These are phyloP conservation scores for Chrysogorgia sp. DNA, from an alignment of 92 coral and sea anemone genomes.

Conservation along the genomic window DNA sequence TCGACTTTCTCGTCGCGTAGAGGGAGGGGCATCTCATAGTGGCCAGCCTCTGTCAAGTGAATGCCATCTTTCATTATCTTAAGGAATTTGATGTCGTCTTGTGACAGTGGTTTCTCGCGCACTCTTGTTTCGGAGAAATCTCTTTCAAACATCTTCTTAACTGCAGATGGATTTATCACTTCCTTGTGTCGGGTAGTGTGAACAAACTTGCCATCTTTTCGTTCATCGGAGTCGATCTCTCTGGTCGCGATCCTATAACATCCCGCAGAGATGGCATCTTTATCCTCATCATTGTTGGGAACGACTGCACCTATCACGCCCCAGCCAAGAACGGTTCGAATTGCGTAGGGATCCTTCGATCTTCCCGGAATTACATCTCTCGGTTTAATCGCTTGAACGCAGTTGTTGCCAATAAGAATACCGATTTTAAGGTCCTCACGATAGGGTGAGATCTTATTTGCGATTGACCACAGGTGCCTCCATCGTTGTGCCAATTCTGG, in stretches of 20 bases:
- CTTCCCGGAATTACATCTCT: conserved; percentile 51
- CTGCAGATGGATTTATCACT: conserved; percentile 45
- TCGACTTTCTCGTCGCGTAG: conserved; percentile 18
- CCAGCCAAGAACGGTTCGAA: conserved; percentile 57
- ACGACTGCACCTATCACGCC: conserved; percentile 53
- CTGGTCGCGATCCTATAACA: conserved; percentile 36
- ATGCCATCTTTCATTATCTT: conserved; percentile 50
- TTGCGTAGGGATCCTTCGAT: conserved; percentile 53
- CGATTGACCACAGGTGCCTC: conserved; percentile 51
- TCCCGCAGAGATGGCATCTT: neutral
- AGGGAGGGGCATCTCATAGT: conserved; percentile 66
- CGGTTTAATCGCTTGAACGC: conserved; percentile 48
- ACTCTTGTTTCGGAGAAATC: conserved; percentile 56
- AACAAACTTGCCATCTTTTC: too few relatives aligned
- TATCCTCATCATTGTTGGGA: conserved; percentile 6
- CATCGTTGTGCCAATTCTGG: conserved; percentile 50
- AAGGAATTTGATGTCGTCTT: conserved; percentile 50
- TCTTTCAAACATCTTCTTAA: conserved; percentile 54
- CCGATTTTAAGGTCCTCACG: conserved; percentile 51
- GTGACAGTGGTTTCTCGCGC: conserved; percentile 28
- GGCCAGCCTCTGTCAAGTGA: conserved; percentile 53
- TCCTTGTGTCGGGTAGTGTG: conserved; percentile 52
- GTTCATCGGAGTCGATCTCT: conserved; percentile 12
- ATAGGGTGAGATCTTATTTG: conserved; percentile 52
- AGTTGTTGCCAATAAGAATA: conserved; percentile 52